These are phyloP conservation scores for Aegotheles bennettii DNA, from an alignment of 2,113 vertebrate species.

Conservation along the genomic window DNA sequence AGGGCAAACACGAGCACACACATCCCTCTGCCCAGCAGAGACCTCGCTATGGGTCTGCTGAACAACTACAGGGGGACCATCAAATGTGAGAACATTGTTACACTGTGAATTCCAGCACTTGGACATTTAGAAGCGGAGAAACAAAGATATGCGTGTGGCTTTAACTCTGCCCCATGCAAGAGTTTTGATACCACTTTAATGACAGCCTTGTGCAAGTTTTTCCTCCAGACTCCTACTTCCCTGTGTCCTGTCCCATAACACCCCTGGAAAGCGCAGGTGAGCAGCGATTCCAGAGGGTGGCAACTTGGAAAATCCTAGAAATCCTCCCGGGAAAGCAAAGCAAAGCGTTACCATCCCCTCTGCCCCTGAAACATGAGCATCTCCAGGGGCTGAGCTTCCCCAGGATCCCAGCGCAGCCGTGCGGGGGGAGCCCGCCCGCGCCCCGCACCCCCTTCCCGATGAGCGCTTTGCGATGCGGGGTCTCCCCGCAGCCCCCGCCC, in stretches of 20 bases:
- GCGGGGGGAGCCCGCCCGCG: not conserved
- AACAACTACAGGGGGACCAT: not conserved
- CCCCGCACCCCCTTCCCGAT: not conserved
- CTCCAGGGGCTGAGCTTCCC: not conserved
- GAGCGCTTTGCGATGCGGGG: too few species aligned
- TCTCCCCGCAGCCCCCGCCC: too few species aligned
- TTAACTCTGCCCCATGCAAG: not conserved
- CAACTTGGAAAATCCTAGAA: not conserved
- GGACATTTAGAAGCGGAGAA: fast-evolving
- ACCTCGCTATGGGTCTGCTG: not conserved
- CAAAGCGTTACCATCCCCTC: too few species aligned
- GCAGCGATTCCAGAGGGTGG: fast-evolving
- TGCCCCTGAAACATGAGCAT: not conserved
- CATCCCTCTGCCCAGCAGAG: not conserved
- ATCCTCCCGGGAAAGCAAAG: not conserved
- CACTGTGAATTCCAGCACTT: too few species aligned
- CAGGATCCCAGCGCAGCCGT: not conserved
- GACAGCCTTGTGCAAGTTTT: not conserved
- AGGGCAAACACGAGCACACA: not conserved
- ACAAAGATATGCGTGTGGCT: fast-evolving
- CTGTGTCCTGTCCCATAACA: not conserved
- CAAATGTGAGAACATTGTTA: fast-evolving
- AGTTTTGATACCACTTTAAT: not conserved
- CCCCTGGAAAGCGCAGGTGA: not conserved
- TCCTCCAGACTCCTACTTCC: not conserved